These are phyloP conservation scores for Aurelia sp. DNA, from an alignment of 30 jellyfish, hydroid and myxozoan species.

Conservation along the genomic window DNA sequence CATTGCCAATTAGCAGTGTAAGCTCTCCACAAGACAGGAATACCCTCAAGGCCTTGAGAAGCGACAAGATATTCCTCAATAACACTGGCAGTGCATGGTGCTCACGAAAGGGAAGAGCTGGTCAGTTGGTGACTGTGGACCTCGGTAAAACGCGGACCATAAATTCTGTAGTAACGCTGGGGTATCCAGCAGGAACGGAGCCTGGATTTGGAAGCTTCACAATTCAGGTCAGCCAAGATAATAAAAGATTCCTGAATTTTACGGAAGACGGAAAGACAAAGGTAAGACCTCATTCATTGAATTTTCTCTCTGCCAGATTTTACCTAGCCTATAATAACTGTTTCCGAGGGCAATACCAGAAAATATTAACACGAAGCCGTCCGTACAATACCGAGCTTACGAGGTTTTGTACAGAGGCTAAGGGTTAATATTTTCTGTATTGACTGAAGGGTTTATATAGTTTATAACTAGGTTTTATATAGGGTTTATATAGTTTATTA, in stretches of 20 bases:
- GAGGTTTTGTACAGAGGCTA: too few relatives aligned
- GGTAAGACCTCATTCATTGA: conserved; percentile 6
- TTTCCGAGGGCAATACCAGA: too few relatives aligned
- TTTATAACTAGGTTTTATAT: too few relatives aligned
- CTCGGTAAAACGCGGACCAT: conserved; percentile 62
- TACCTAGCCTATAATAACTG: too few relatives aligned
- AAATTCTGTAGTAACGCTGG: conserved; percentile 28
- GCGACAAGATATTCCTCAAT: conserved; percentile 31
- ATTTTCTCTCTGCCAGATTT: too few relatives aligned
- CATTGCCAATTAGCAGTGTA: conserved; percentile 3
- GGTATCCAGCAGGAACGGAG: conserved; percentile 76
- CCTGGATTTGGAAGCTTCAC: conserved; percentile 67
- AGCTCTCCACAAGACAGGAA: conserved; percentile 67
- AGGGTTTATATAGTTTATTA: too few relatives aligned
- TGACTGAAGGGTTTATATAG: too few relatives aligned
- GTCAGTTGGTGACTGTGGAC: conserved; percentile 62
- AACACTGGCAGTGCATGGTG: conserved; percentile 70
- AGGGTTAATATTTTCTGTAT: too few relatives aligned
- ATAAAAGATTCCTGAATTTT: conserved; percentile 9
- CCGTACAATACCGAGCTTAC: too few relatives aligned
- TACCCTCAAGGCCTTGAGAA: conserved; percentile 16
- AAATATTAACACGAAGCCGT: too few relatives aligned
- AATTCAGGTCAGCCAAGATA: conserved; percentile 59
- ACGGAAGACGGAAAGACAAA: conserved; percentile 34
- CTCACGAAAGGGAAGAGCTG: conserved; percentile 17